Percentiles rank a stretch among this genome's conserved stretches.
Evolutionary conservation across 2,113 vertebrate genomes (phyloP).

Genomic region (Cochlearius cochlearius): DNA sequence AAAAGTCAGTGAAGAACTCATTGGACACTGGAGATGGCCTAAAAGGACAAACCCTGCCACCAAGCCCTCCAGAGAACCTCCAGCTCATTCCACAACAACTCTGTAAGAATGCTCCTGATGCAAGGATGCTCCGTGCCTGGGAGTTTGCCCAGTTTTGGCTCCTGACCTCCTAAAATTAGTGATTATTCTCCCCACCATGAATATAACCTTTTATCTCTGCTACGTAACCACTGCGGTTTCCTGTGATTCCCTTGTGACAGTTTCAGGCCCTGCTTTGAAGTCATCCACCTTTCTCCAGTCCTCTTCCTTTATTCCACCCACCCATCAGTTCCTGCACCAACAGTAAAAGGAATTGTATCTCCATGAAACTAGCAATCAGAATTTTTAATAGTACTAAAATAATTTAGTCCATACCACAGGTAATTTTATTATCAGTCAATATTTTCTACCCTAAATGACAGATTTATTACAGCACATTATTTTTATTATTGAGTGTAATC

Average conservation of each 20-base stretch:
- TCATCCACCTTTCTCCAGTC: background rate
- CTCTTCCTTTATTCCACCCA: background rate
- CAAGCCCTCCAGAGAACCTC: background rate
- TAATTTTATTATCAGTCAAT: constrained; percentile 64
- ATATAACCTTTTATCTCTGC: background rate
- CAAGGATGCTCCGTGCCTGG: background rate
- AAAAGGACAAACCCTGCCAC: background rate
- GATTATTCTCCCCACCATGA: background rate
- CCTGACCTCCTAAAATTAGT: background rate
- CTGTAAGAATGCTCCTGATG: background rate
- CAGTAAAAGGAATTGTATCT: background rate
- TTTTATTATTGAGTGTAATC: constrained; percentile 66
- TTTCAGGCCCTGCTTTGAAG: background rate
- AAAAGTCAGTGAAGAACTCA: background rate
- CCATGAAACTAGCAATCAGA: constrained; percentile 28
- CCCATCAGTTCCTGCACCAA: background rate
- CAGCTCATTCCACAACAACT: background rate
- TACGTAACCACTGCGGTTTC: background rate
- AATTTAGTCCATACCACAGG: constrained; percentile 55
- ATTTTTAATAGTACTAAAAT: constrained; percentile 52
- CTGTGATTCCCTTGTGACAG: background rate
- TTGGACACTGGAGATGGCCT: background rate
- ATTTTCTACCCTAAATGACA: constrained; percentile 60
- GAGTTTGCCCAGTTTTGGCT: background rate
- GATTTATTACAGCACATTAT: constrained; percentile 63